These are phyloP conservation scores for Clarias fuscus DNA, from an alignment of 2,797 vertebrate genomes.

Conservation along the genomic window DNA sequence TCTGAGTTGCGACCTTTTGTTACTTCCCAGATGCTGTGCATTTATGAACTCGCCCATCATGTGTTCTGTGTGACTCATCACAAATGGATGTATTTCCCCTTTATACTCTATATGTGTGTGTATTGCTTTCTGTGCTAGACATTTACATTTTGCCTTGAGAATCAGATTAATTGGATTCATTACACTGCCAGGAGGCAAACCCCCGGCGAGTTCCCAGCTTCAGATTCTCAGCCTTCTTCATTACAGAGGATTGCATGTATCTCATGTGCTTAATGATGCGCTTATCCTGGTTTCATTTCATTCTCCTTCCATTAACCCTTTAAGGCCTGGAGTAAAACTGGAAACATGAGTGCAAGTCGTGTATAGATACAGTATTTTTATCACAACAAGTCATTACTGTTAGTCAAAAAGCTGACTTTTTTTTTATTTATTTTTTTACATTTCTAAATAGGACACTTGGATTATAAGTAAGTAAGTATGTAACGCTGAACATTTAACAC, in stretches of 20 bases:
- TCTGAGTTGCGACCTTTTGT: background rate
- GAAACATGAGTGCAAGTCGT: background rate
- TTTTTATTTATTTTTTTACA: too few species aligned
- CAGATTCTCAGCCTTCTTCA: background rate
- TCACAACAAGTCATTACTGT: background rate
- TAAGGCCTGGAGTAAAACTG: background rate
- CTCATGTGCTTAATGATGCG: slow-evolving; percentile 1
- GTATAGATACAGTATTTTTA: background rate
- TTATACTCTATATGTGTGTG: background rate
- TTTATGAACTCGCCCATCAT: background rate
- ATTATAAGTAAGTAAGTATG: too few species aligned
- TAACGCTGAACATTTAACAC: too few species aligned
- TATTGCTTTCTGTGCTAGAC: background rate
- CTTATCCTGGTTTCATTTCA: slow-evolving; percentile 5
- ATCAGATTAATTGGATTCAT: slow-evolving; percentile 25
- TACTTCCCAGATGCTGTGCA: background rate
- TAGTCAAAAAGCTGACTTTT: too few species aligned
- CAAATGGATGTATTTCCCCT: background rate
- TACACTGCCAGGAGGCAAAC: slow-evolving; percentile 3
- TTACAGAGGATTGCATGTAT: slow-evolving; percentile 14
- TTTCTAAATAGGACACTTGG: too few species aligned
- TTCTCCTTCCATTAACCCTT: background rate
- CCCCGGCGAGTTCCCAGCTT: background rate
- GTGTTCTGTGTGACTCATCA: background rate
- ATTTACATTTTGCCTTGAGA: slow-evolving; percentile 12